Evolutionary conservation across 2,113 vertebrate species (phyloP), one percentile per base, ranked within the genome.

Genomic region (Argyrosomus japonicus): DNA sequence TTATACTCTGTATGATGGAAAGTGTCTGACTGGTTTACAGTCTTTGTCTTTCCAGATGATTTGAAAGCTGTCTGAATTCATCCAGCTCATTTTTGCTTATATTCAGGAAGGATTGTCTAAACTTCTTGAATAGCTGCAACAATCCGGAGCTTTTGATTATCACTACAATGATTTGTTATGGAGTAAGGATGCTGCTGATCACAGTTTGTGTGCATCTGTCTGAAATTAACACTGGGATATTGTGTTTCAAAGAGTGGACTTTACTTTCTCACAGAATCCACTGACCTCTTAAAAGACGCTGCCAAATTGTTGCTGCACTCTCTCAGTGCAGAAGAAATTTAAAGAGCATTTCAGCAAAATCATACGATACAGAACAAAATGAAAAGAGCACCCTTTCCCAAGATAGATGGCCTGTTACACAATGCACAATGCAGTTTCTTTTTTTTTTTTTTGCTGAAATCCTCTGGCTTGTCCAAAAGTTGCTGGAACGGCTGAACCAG

Each of bases 401-500:
- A 18, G 21, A 73, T 56, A 14, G 58, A 63, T 29, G 23, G 18
- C 40, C 69, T 3, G 23, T 64, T 19, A 50, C 65, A 54, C 64
- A 54, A 68, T 54, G 57, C 72, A 48, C 25, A 36, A 9, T 25
- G 21, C 40, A 47, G 13, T 47, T 47, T 47, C 36, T 9, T 60
- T 13, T 54, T n/a, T 54, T 54, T 23, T 54, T 54, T 12, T 13
- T 40, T 45, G 23, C 5, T 43, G 23, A 32, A 77, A 27, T 67
- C 54, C 68, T 53, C 7, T 1, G 54, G 53, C 61, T 77, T 47
- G 60, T 67, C 29, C 43, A 65, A 48, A 77, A 43, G 36, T 11
- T 43, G 40, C 61, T 29, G 27, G 50, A 78, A 70, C 71, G 71
- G 64, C 77, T 65, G 77, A 74, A 58, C 23, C 47, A 21, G 54